Percentiles rank a stretch among this genome's conserved stretches.
phyloP scores from a whole-genome alignment of 1,140 invertebrate genomes.

The Papilio polyxenes region DNA sequence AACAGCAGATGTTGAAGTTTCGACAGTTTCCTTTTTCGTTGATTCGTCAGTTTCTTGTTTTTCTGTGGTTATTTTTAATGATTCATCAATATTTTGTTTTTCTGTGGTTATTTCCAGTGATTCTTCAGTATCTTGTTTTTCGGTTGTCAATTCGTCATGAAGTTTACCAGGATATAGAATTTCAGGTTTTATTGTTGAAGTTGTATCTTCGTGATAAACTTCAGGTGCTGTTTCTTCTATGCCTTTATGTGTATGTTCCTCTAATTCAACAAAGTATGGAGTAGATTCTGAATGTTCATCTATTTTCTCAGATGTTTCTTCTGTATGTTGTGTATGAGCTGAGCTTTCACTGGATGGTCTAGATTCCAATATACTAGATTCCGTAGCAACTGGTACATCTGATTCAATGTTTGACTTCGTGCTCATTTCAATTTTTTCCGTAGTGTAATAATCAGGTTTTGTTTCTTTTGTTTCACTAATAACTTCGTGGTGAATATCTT shows the following conservation, averaged over 20 bases:
- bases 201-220: constrained; percentile 43
- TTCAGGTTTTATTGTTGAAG: constrained; percentile 44
- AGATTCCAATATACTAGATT: constrained; percentile 31
- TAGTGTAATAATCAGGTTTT: constrained; percentile 24
- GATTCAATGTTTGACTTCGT: constrained; percentile 32
- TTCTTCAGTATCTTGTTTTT: constrained; percentile 32
- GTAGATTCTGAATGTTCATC: constrained; percentile 52
- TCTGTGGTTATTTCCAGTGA: background rate
- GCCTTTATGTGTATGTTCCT: constrained; percentile 68
- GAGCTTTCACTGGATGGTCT: constrained; percentile 48
- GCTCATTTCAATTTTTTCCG: constrained; percentile 3
- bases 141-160: constrained; percentile 38
- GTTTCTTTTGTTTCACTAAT: constrained; percentile 20
- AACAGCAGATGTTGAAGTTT: constrained; percentile 3
- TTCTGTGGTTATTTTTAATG: background rate
- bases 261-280: constrained; percentile 65
- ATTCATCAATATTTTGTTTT: background rate
- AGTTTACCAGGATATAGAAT: constrained; percentile 46
- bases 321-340: constrained; percentile 53
- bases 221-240: constrained; percentile 48
- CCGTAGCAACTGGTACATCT: constrained; percentile 39
- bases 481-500: constrained; percentile 19
- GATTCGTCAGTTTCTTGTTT: constrained; percentile 13
- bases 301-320: constrained; percentile 44
- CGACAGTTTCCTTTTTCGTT: constrained; percentile 24